Conservation (phyloP, 1,140 invertebrate genomes). For the Temnothorax curvispinosus region DNA sequence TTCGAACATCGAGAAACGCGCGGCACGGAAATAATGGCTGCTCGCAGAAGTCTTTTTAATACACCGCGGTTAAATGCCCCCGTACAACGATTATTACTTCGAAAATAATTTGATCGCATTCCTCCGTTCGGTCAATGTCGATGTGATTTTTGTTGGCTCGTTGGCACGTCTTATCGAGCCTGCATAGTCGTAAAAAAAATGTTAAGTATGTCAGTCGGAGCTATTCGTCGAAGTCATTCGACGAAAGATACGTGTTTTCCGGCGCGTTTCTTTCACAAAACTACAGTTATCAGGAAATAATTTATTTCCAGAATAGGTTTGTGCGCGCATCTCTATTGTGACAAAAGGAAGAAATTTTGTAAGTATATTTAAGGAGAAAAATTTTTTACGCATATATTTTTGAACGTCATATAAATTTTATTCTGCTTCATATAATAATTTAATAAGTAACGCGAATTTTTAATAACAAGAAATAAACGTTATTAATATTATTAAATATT, state of each 20-base stretch:
- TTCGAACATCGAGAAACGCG: conserved; percentile 68
- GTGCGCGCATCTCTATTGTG: neutral
- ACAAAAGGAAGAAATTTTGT: neutral
- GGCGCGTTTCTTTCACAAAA: neutral
- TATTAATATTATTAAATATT: neutral
- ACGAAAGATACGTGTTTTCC: neutral
- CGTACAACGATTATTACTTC: conserved; percentile 2
- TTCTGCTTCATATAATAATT: neutral
- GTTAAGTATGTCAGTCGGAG: conserved; percentile 33
- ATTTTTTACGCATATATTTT: neutral
- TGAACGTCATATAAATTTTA: neutral
- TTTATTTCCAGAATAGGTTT: neutral
- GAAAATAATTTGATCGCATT: conserved; percentile 23
- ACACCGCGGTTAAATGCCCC: neutral
- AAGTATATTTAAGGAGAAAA: neutral
- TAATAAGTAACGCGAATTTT: neutral
- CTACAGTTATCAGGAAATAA: neutral
- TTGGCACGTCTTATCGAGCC: conserved; percentile 38
- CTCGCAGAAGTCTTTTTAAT: conserved; percentile 32
- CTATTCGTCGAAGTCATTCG: conserved; percentile 44
- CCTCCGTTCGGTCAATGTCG: neutral
- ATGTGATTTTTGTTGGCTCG: conserved; percentile 40
- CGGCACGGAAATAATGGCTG: conserved; percentile 64
- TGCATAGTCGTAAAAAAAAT: conserved; percentile 11
- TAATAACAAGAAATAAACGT: neutral